Evolutionary conservation across 1,140 invertebrate species (phyloP), one percentile per base, ranked within the genome.

Genomic region (Drosophila mayri): DNA sequence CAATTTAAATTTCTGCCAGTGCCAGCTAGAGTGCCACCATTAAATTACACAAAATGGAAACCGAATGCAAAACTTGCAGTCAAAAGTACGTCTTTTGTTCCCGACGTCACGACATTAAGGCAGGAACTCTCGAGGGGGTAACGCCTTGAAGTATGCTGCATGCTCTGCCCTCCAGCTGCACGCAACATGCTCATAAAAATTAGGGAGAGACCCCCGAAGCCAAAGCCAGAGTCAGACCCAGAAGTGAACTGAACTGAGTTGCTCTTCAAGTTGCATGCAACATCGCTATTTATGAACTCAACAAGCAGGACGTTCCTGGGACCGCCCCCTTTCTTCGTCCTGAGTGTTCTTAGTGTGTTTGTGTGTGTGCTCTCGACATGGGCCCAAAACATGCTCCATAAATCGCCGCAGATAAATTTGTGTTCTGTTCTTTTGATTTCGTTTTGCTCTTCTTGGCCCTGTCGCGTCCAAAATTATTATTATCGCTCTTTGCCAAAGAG

Each of bases 281-380:
- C 84, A 87, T 74, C 79, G 84, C 84, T 87, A 87, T 87, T 87
- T 87, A 87, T 87, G 84, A 87, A 90, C 85, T 81, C 80, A 70
- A 80, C 85, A 52, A 81, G 68, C 50, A 57, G 76, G 76, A 73
- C 44, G 70, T 72, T 71, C 67, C 49, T 25, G 37, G 18, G 35
- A 49, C 67, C 66, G 62, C 80, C 47, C 64, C 73, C 54, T 76
- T 46, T 38, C 30, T 44, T 52, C 37, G 41, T 57, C 25, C n/a
- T 57, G 61, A 58, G 52, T 35, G 44, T 25, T 58, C 49, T 32
- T 28, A 47, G 12, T 43, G 66, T 47, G 46, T 72, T 44, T 35
- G 4, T 49, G 46, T 28, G 47, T 47, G 40, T 72, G 61, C 62
- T 46, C 50, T 63, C 66, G 67, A 86, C 79, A 79, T 65, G 75